Evolutionary conservation across 2,888 invertebrate species (phyloP).

Genomic region (Orthosia gracilis): DNA sequence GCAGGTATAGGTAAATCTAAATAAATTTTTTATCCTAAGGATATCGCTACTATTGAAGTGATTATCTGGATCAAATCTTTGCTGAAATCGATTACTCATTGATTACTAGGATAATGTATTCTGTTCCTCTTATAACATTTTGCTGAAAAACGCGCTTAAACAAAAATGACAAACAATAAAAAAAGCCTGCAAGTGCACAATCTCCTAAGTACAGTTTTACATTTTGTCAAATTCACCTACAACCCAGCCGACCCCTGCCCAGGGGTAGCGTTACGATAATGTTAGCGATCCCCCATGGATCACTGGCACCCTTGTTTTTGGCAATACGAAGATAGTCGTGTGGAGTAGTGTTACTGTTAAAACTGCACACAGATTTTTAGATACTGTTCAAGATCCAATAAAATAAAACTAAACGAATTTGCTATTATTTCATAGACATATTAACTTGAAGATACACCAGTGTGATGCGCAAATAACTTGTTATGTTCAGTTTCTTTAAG

Average conservation of each 20-base stretch:
- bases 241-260: constrained; percentile 52
- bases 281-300: constrained; percentile 69
- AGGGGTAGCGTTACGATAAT: constrained; percentile 70
- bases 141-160: background rate
- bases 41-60: too few relatives aligned
- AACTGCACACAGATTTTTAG: background rate
- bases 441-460: background rate
- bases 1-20: too few relatives aligned
- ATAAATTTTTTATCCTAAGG: too few relatives aligned
- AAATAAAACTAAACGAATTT: too few relatives aligned
- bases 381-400: too few relatives aligned
- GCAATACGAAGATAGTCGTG: constrained; percentile 61
- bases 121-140: too few relatives aligned
- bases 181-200: constrained; percentile 49
- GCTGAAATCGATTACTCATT: too few relatives aligned
- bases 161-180: constrained; percentile 12
- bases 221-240: constrained; percentile 57
- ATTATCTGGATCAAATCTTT: too few relatives aligned
- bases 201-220: constrained; percentile 60
- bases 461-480: too few relatives aligned
- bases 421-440: too few relatives aligned
- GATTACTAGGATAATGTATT: too few relatives aligned
- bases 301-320: constrained; percentile 71
- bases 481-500: too few relatives aligned
- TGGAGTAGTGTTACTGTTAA: constrained; percentile 58